Conservation (phyloP, 2,113 vertebrate species). For the Engystomops pustulosus region DNA sequence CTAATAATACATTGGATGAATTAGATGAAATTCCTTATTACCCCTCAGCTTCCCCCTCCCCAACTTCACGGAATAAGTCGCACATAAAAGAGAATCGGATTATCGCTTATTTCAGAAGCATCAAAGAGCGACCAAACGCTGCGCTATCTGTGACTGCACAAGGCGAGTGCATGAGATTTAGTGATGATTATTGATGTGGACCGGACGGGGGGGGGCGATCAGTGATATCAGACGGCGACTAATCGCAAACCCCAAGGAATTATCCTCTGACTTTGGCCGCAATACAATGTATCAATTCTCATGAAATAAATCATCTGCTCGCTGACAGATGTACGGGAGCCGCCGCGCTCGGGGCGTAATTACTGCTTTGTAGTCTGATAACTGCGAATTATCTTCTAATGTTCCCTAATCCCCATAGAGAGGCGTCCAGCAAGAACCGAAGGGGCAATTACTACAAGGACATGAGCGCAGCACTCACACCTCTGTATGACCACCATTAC, state of each 20-base stretch:
- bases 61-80: neutral
- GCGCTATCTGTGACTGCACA: neutral
- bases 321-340: neutral
- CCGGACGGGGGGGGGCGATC: slow-evolving; percentile 34
- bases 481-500: too few species aligned
- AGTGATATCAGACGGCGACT: neutral
- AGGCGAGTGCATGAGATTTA: slow-evolving; percentile 42
- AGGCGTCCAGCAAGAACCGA: neutral
- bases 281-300: slow-evolving; percentile 19
- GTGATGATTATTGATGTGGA: slow-evolving; percentile 42
- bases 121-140: neutral
- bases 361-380: neutral
- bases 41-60: neutral
- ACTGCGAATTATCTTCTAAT: neutral
- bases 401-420: neutral
- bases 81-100: slow-evolving; percentile 26
- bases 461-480: too few species aligned
- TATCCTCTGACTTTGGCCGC: slow-evolving; percentile 39
- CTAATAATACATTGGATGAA: neutral
- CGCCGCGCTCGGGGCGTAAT: too few species aligned
- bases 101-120: slow-evolving; percentile 1
- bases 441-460: neutral
- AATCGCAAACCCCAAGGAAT: slow-evolving; percentile 21
- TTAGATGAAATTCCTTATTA: neutral
- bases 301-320: neutral